Percentiles rank a stretch among this genome's conserved stretches.
Conservation (phyloP, 2,888 invertebrate species). For the Palloptera scutellata region DNA sequence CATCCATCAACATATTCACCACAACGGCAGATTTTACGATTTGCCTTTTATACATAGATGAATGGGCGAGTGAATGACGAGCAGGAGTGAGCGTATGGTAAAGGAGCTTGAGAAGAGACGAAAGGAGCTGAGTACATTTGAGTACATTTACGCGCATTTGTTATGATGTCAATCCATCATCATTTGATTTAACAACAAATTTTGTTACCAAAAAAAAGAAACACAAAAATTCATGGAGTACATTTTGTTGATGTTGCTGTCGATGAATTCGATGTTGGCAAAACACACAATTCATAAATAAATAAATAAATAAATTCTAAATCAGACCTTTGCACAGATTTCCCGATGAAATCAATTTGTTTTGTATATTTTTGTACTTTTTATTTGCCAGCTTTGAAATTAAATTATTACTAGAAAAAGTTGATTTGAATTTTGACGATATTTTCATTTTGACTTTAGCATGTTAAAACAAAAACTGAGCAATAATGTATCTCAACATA, state of each 20-base stretch:
- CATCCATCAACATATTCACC: no score
- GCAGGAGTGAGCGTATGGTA: neutral
- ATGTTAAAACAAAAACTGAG: neutral
- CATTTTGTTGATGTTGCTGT: neutral
- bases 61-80: no score
- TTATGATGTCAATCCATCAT: slow-evolving; percentile 36
- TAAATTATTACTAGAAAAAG: neutral
- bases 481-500: no score
- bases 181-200: slow-evolving; percentile 25
- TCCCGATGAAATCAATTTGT: slow-evolving; percentile 5
- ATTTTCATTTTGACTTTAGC: neutral
- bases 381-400: slow-evolving; percentile 4
- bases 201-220: neutral
- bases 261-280: slow-evolving; percentile 4
- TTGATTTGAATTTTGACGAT: neutral
- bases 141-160: slow-evolving; percentile 4
- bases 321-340: slow-evolving; percentile 24
- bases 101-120: neutral
- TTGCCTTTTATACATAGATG: no score
- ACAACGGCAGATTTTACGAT: no score
- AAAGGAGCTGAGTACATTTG: slow-evolving; percentile 4
- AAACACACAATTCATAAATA: slow-evolving; percentile 9
- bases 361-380: slow-evolving; percentile 7
- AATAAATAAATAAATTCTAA: slow-evolving; percentile 33
- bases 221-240: slow-evolving; percentile 3